Evolutionary conservation across 2,797 vertebrate species (phyloP), one percentile per base, ranked within the genome.

Genomic region (Emydoidea blandingii): DNA sequence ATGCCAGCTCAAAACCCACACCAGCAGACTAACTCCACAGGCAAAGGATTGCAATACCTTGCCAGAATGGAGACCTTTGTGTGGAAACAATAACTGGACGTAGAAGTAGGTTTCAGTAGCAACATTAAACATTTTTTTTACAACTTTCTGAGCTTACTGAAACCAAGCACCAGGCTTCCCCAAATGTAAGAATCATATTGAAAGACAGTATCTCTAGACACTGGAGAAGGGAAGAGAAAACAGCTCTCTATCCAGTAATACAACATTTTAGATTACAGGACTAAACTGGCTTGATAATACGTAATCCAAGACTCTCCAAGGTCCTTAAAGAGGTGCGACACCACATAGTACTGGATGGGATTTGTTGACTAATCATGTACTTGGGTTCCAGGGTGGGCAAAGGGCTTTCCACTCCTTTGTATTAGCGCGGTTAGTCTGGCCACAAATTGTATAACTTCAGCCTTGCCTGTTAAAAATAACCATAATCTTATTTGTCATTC

Each of bases 121-220:
- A 81, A 68, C 41, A 87, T 96, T 86, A 90, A 94, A 94, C 2
- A 5, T 6, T 50, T 50, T 50, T 50, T 50, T 50, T 50, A 41
- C 8, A 37, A 23, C 19, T 81, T 92, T 49, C 93, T 0, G 0
- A 53, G 56, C 87, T 89, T 92, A 79, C 4, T 37, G 94, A 91
- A 95, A 89, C 83, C 8, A 95, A 86, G 83, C 79, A 83, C 83
- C 68, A 83, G 7, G 27, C 15, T 47, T 16, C 25, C 72, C 72
- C 23, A 76, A n/a, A 85, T 50, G 83, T 89, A 85, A 4, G 2
- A 96, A 95, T 82, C 91, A 5, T 59, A 41, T 89, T 92, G 94
- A 90, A 81, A 96, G 76, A 81, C 6, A 76, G 79, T 27, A 90
- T 62, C 9, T 62, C 56, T 85, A 81, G 90, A 86, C 79, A 93